Evolutionary conservation across 1,140 invertebrate genomes (phyloP).

Genomic region (Trissolcus basalis): DNA sequence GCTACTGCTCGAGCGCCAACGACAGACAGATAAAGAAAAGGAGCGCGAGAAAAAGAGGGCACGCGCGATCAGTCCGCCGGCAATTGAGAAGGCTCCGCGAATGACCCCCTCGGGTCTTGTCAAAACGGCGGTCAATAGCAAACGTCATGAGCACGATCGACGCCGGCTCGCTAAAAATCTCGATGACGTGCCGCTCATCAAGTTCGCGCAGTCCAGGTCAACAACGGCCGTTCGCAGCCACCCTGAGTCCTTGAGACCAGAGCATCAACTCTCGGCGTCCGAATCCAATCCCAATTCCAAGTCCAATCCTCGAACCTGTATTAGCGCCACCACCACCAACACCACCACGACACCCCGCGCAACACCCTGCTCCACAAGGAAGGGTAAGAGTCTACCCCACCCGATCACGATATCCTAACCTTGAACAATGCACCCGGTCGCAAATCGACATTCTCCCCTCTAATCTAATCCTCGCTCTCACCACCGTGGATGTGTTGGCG

Average conservation of each 20-base stretch:
- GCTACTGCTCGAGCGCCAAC: background rate
- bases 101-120: constrained; percentile 81
- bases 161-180: constrained; percentile 66
- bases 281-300: constrained; percentile 68
- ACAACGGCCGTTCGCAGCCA: constrained; percentile 62
- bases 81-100: constrained; percentile 63
- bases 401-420: constrained; percentile 68
- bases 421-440: constrained; percentile 62
- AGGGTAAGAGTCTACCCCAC: constrained; percentile 77
- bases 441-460: constrained; percentile 60
- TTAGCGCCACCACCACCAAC: constrained; percentile 76
- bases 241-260: constrained; percentile 59
- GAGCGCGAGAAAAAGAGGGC: constrained; percentile 47
- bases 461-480: constrained; percentile 75
- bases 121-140: constrained; percentile 81
- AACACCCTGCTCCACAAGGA: constrained; percentile 77
- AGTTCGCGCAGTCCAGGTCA: constrained; percentile 56
- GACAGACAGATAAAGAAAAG: constrained; percentile 9
- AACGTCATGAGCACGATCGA: constrained; percentile 77
- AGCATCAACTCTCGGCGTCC: constrained; percentile 35
- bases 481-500: constrained; percentile 77
- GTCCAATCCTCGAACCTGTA: constrained; percentile 75
- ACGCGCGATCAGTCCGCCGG: constrained; percentile 38
- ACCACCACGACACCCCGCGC: constrained; percentile 77
- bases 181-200: constrained; percentile 66